A percentile compares a stretch with the other conserved stretches of the same genome.
These are phyloP conservation scores for Temnothorax unifasciatus DNA, from an alignment of 2,888 invertebrate species.

Conservation along the genomic window DNA sequence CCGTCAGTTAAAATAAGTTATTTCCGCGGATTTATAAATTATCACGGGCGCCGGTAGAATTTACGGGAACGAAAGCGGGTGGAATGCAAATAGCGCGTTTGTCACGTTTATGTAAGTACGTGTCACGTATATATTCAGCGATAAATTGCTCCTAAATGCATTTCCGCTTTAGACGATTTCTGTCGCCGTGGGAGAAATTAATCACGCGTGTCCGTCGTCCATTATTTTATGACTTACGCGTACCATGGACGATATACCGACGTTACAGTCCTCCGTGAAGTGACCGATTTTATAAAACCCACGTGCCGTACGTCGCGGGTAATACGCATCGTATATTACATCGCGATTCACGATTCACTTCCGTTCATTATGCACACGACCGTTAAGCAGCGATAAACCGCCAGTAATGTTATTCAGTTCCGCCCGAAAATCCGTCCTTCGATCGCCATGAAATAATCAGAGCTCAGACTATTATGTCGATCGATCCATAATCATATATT, in stretches of 20 bases:
- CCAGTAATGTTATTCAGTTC: conserved; percentile 59
- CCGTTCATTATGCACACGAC: conserved; percentile 38
- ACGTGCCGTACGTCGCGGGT: conserved; percentile 39
- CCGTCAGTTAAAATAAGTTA: conserved; percentile 54
- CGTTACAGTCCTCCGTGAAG: conserved; percentile 23
- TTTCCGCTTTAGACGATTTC: conserved; percentile 55
- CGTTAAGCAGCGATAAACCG: conserved; percentile 64
- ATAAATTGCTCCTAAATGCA: conserved; percentile 55
- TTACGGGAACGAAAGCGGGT: conserved; percentile 43
- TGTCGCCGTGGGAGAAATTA: conserved; percentile 51
- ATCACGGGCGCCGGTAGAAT: conserved; percentile 40
- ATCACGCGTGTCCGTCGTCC: conserved; percentile 41
- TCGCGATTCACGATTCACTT: conserved; percentile 56
- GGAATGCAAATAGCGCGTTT: conserved; percentile 56
- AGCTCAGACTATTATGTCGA: conserved; percentile 2
- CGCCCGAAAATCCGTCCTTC: conserved; percentile 34
- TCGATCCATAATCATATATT: conserved; percentile 20
- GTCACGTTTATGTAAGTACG: conserved; percentile 58
- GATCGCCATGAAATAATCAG: conserved; percentile 37
- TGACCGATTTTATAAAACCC: conserved; percentile 68
- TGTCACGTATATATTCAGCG: conserved; percentile 57
- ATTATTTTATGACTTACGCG: conserved; percentile 51
- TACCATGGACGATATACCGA: conserved; percentile 7
- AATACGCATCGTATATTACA: conserved; percentile 43
- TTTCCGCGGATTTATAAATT: conserved; percentile 56